phyloP scores from a whole-genome alignment of 2,113 vertebrate genomes.

The Oreocharis arfaki region DNA sequence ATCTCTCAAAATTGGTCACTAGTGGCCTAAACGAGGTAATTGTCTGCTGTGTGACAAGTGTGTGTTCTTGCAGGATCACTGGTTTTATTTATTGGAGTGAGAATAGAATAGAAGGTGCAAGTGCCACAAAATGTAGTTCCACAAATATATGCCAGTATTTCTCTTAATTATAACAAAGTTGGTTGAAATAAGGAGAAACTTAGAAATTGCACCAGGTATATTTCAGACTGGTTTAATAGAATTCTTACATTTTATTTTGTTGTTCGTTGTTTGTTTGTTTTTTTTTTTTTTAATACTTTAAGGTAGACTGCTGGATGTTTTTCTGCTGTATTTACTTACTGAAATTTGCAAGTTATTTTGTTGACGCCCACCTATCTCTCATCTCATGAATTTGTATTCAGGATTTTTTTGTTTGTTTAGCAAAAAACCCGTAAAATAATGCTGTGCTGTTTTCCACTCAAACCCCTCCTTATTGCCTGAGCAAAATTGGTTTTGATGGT shows the following conservation, averaged over 20 bases:
- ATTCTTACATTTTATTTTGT: not conserved
- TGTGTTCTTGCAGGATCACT: not conserved
- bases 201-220: not conserved
- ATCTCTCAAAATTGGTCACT: not conserved
- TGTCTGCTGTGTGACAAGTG: not conserved
- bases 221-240: not conserved
- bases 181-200: not conserved
- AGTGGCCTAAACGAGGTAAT: not conserved
- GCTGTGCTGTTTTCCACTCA: not conserved
- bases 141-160: not conserved
- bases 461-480: not conserved
- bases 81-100: not conserved
- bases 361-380: not conserved
- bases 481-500: not conserved
- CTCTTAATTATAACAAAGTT: not conserved
- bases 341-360: not conserved
- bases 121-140: not conserved
- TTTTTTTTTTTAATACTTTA: not conserved
- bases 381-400: not conserved
- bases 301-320: not conserved
- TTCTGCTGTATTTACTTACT: not conserved
- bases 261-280: not conserved
- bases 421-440: not conserved
- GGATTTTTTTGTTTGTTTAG: not conserved
- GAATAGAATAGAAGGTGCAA: not conserved